phyloP scores from a whole-genome alignment of 2,888 invertebrate species.

The Nymphalis urticae region DNA sequence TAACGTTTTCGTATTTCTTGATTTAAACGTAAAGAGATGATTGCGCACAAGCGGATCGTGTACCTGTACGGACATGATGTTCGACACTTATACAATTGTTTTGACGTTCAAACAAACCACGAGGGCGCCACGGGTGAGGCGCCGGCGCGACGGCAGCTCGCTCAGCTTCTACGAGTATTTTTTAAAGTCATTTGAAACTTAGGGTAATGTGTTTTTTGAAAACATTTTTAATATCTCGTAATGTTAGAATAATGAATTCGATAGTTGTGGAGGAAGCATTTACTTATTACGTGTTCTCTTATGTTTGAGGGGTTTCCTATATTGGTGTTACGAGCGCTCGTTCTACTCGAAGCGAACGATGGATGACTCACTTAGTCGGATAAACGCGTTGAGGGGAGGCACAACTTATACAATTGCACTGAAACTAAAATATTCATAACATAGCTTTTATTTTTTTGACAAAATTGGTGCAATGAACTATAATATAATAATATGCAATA shows the following conservation, averaged over 20 bases:
- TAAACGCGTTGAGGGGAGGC: background rate
- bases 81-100: background rate
- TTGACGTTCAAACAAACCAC: no score
- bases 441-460: background rate
- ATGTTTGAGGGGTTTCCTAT: background rate
- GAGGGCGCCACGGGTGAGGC: no score
- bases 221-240: background rate
- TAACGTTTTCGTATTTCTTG: constrained; percentile 22
- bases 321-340: background rate
- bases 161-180: background rate
- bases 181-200: background rate
- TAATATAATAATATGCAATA: no score
- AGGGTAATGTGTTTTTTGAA: no score
- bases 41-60: constrained; percentile 18
- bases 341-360: background rate
- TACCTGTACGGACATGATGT: background rate
- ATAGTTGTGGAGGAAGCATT: background rate
- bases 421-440: background rate
- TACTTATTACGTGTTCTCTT: background rate
- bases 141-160: no score
- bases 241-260: background rate
- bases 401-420: background rate
- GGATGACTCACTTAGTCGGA: background rate
- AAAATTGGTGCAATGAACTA: constrained; percentile 6
- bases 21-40: constrained; percentile 10